Evolutionary conservation across 2,113 vertebrate genomes (phyloP), one percentile per base, ranked within the genome.

Genomic region (Solea solea): DNA sequence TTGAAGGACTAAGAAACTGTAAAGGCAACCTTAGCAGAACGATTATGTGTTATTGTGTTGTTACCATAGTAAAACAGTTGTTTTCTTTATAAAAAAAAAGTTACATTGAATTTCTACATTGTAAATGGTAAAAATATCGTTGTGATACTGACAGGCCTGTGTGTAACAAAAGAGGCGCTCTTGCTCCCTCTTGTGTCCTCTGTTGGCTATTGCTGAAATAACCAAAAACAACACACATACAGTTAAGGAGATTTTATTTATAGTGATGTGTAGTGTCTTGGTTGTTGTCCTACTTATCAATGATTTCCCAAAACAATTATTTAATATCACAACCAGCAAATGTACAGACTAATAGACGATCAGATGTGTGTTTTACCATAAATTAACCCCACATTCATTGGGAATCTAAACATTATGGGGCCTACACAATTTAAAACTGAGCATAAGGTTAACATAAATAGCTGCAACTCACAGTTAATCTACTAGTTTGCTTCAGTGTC

Each of bases 121-220:
- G 27, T 50, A 50, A 60, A 16, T 54, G 16, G 44, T 8, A 25
- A 8, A 58, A n/a, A 13, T 58, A 51, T 67, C 3, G 21, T 64
- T 9, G 1, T 50, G 39, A 41, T 28, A 58, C 10, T 40, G 50
- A 16, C 14, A 49, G 8, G 46, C 13, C 16, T 46, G 11, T 61
- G 11, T 61, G 40, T n/a, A 27, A 46, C 16, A 64, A 65, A 70
- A 46, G 8, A 58, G 5, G 55, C 11, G 42, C 41, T 34, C 55
- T 54, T 52, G 66, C 72, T 14, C 82, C 77, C 77, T 66, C 85
- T 75, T 57, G 80, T 86, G 87, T 72, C 80, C 76, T 80, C 42
- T 69, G 5, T 56, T 57, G 14, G 64, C 10, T 59, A 57, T 56
- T 76, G 66, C 34, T 59, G 8, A 59, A 27, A 27, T 6, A 27